These are phyloP conservation scores for Bambusicola thoracicus DNA, from an alignment of 2,113 vertebrate genomes.

Conservation along the genomic window DNA sequence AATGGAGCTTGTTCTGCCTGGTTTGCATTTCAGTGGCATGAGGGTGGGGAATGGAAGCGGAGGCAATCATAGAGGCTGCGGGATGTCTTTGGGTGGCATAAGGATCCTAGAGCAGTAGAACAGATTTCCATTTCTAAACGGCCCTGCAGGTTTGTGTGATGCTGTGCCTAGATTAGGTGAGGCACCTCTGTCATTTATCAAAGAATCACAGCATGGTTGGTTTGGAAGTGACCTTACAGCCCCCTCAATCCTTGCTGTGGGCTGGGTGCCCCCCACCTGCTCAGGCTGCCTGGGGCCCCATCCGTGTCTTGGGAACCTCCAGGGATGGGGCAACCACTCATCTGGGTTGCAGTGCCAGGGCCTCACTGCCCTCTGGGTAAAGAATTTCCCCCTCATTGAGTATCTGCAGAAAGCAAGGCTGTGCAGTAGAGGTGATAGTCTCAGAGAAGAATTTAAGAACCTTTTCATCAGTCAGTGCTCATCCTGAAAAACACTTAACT, in stretches of 20 bases:
- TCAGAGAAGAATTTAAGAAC: conserved; percentile 2
- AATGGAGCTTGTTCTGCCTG: neutral
- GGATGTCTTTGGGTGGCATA: neutral
- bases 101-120: neutral
- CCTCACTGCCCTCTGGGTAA: neutral
- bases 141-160: neutral
- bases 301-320: neutral
- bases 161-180: neutral
- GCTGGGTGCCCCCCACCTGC: neutral
- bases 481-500: neutral
- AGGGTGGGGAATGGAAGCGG: neutral
- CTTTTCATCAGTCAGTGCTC: neutral
- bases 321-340: neutral
- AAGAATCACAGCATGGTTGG: neutral
- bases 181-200: neutral
- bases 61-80: neutral
- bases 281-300: neutral
- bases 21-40: neutral
- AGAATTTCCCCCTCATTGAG: neutral
- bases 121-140: neutral
- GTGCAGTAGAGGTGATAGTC: neutral
- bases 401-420: neutral
- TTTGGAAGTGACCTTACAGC: neutral
- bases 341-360: neutral
- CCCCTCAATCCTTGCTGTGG: too few species aligned